Base-by-base conservation (phyloP, 2,113 vertebrate genomes). In the Ceyx melanurus region DNA sequence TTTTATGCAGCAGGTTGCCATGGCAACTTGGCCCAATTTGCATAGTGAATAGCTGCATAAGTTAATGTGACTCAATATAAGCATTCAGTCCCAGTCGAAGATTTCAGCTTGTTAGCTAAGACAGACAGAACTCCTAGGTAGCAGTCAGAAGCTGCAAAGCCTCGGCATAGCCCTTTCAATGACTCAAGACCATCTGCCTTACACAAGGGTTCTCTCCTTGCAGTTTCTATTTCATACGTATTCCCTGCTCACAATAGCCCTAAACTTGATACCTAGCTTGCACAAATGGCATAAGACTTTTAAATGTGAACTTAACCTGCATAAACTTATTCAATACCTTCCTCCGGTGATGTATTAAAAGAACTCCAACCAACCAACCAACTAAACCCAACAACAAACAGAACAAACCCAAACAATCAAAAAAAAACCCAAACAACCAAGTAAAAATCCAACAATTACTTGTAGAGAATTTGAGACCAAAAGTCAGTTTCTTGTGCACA, bases 21-120 rank as follows among this genome's bases (percentile, higher is more conserved):
- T 84, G 46, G 90, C 2, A 89, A 96, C 84, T 57, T 23, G 42
- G 28, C 62, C 77, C 50, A 40, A 89, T 93, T 88, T 94, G 21
- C 90, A 90, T 66, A 3, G 58, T 3, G 78, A 92, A 79, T 50
- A 33, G 61, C 76, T 81, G 73, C 61, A 37, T 2, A 42, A 81
- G 57, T 86, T 93, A 86, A 87, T n/a, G 78, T 26, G 57, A 22
- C 71, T 88, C 92, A 15, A 3, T 6, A 7, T 19, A 54, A 80
- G 67, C 50, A 3, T 19, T 53, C 57, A 6, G 31, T 71, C 33
- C 37, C 51, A 53, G 74, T 21, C 1, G 4, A 89, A 61, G 77
- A 23, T 21, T 53, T 68, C 92, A 46, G 57, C 40, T 72, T 31
- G 6, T 88, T 68, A 68, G 83, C 3, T 42, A 31, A 53, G n/a